Base-by-base conservation (phyloP, 2,113 vertebrate species). In the Ammospiza caudacuta region DNA sequence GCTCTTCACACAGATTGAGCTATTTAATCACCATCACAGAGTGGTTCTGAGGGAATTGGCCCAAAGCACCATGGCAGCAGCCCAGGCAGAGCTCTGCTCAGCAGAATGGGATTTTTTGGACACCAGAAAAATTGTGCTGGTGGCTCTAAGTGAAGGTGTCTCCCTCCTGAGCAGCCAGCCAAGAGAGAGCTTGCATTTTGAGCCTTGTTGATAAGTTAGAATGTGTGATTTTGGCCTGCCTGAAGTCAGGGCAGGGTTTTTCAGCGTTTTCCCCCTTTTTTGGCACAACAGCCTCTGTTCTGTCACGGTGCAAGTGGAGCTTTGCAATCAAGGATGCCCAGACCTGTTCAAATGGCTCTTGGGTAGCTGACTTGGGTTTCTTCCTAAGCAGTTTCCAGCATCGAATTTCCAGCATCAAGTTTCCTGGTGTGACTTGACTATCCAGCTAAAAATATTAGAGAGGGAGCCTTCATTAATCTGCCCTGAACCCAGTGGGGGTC, bases 371-470 rank as follows among this genome's bases (percentile, higher is more conserved):
- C 74, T 89, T 52, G 43, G 7, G 44, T 90, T 94, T 83, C 92
- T 86, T 77, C 39, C 73, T 91, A 8, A 82, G 67, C 49, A 59
- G 31, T 64, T 92, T 83, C 47, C n/a, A 82, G 84, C 33, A 72
- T 83, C 9, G 5, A 57, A 51, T 81, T 85, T 85, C 58, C 37
- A 83, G 79, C 31, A 83, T 79, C 55, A 70, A 6, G 20, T 80
- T 35, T 89, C 79, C 61, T 92, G 76, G 66, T 90, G 83, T 75
- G 83, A 46, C 72, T 77, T 86, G 47, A 62, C 75, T 69, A 37
- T 25, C 74, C 69, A 72, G 70, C 90, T 93, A 73, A 93, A 93
- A 92, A 73, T 73, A 66, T 43, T 85, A 77, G 37, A 58, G 79
- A 83, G 59, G 59, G 43, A 94, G 68, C 39, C 69, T n/a, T 86